Evolutionary conservation across 2,797 vertebrate genomes (phyloP).

Genomic region (Vespertilio murinus): DNA sequence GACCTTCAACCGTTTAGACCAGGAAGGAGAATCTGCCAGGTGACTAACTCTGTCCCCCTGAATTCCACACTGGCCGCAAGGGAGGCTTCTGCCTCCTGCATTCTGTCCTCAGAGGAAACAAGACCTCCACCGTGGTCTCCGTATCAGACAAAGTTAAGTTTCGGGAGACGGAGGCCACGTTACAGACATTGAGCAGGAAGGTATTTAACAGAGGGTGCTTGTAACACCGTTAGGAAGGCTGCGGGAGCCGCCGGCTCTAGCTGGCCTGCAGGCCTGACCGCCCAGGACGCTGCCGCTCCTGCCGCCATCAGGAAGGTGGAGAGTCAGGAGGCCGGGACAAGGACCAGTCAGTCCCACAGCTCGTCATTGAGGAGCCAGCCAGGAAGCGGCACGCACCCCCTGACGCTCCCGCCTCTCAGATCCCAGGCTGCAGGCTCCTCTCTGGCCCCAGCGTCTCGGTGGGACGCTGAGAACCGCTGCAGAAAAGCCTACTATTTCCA

Average conservation of each 20-base stretch:
- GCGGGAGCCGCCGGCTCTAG: neutral
- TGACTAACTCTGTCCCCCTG: neutral
- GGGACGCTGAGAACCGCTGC: neutral
- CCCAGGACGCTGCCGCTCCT: neutral
- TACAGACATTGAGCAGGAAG: neutral
- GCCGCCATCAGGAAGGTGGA: neutral
- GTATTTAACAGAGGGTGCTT: neutral
- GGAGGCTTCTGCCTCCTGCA: neutral
- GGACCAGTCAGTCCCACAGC: neutral
- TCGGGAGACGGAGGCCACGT: neutral
- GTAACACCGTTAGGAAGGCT: neutral
- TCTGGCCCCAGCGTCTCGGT: no score
- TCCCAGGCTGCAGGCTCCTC: neutral
- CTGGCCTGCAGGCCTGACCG: neutral
- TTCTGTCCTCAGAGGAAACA: neutral
- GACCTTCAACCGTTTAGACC: neutral
- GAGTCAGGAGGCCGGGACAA: neutral
- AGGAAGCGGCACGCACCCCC: neutral
- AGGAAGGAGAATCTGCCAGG: neutral
- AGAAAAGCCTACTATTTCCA: neutral
- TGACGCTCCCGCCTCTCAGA: neutral
- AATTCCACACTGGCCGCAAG: neutral
- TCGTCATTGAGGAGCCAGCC: neutral
- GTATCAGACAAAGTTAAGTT: neutral
- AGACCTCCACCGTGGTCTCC: neutral